Conservation (phyloP, 1,140 invertebrate genomes). For the Anastrepha obliqua region DNA sequence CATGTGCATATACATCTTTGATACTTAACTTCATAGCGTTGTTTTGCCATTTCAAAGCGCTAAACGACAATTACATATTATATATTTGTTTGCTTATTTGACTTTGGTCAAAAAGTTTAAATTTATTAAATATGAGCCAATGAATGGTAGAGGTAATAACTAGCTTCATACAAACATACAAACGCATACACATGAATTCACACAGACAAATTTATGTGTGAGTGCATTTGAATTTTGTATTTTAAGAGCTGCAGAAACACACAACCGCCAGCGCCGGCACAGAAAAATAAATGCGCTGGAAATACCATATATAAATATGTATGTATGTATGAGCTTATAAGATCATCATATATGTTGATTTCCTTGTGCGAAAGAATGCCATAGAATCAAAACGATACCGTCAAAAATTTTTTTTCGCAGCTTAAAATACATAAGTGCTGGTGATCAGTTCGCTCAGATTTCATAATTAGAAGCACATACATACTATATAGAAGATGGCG, state of each 20-base stretch:
- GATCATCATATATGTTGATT: too few relatives aligned
- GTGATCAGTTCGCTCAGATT: too few relatives aligned
- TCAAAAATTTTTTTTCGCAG: too few relatives aligned
- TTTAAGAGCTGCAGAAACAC: not conserved
- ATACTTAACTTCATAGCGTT: too few relatives aligned
- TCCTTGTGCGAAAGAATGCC: too few relatives aligned
- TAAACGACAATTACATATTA: not conserved
- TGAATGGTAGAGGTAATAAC: not conserved
- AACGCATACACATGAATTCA: not conserved
- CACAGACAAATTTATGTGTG: not conserved
- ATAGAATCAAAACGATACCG: too few relatives aligned
- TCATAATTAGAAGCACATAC: too few relatives aligned
- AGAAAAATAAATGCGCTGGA: not conserved
- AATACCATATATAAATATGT: too few relatives aligned
- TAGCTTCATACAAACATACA: not conserved
- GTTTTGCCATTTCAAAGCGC: not conserved
- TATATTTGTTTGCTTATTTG: not conserved
- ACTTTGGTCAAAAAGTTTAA: constrained; percentile 36
- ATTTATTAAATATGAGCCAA: constrained; percentile 14
- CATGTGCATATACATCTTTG: too few relatives aligned
- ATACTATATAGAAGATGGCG: too few relatives aligned
- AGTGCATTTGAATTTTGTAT: not conserved
- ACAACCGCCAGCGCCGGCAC: not conserved
- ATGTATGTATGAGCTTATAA: too few relatives aligned
- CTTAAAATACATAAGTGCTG: too few relatives aligned